Base-by-base conservation (phyloP, 92 coral and sea anemone species). In the Heliopora coerulea region DNA sequence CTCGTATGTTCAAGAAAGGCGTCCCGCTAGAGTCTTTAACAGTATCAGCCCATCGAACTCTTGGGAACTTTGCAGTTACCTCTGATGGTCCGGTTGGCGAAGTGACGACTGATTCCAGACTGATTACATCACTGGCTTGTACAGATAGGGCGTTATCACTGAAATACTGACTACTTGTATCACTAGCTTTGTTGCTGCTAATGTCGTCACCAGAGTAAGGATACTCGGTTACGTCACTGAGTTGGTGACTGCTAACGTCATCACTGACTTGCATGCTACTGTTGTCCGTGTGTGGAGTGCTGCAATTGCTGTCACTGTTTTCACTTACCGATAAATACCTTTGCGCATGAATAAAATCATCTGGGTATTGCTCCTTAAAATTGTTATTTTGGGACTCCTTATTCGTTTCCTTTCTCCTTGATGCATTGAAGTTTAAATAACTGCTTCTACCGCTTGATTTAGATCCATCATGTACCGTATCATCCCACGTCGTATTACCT, bases 31-130 rank as follows among this genome's bases (percentile, higher is more conserved):
- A 8, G 32, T 67, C 40, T 3, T 56, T 18, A 33, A 50, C 77
- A 12, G 62, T 54, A 34, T 70, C 77, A 23, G 77, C 77, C 77
- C 77, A 70, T 33, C 62, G 40, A 20, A 70, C 77, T 20, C 35
- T 62, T 23, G 77, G 77, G n/a, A 24, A 40, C 25, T 27, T 25
- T 8, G 40, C 3, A 8, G 14, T 29, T 9, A 8, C 19, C 7
- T 27, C 59, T 46, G 6, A 7, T 17, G 1, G 3, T 21, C 15
- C 54, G 1, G 10, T 54, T 27, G 26, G 26, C 34, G 41, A 49
- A 30, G 0, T 1, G 62, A 12, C 19, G 77, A 32, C 77, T 20
- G 31, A 30, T 24, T 54, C 23, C 15, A 26, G 37, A 11, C 40
- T 30, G 19, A 9, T 28, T 17, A 7, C 7, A 23, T 4, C 30